phyloP scores from a whole-genome alignment of 2,888 invertebrate species.

The Tromatobia lineatoria region DNA sequence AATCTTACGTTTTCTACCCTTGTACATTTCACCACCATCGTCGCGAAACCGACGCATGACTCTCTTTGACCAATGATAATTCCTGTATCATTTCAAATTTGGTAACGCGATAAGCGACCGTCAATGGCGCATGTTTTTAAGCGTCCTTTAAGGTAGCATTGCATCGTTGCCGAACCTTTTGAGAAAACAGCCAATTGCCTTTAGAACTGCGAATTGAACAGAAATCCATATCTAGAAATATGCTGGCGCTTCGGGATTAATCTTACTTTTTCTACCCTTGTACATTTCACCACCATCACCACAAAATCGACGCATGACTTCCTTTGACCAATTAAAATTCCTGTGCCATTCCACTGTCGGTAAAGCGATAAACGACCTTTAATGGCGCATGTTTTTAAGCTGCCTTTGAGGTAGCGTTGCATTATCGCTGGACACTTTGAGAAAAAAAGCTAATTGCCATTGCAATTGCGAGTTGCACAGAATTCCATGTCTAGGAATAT shows the following conservation, averaged over 20 bases:
- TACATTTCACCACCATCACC: slow-evolving; percentile 38
- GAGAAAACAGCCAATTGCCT: not conserved
- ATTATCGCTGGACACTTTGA: not conserved
- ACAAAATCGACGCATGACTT: slow-evolving; percentile 74
- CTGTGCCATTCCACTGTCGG: not conserved
- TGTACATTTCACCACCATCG: slow-evolving; percentile 36
- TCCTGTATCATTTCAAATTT: slow-evolving; percentile 3
- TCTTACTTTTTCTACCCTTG: too few relatives aligned
- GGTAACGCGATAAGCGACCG: not conserved
- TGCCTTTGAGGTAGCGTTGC: not conserved
- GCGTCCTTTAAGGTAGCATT: not conserved
- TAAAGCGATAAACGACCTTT: not conserved
- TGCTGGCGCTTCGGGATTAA: not conserved
- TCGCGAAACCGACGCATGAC: slow-evolving; percentile 73
- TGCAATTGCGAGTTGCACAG: not conserved
- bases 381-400: not conserved
- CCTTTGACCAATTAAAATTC: slow-evolving; percentile 54
- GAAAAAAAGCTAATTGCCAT: not conserved
- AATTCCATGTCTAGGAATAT: too few relatives aligned
- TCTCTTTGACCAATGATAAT: slow-evolving; percentile 61
- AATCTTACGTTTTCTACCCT: too few relatives aligned
- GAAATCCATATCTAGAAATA: too few relatives aligned
- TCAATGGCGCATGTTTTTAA: slow-evolving; percentile 1
- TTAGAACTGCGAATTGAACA: not conserved
- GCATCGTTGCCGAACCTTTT: not conserved